Conservation (phyloP, 2,113 vertebrate genomes). For the Tragelaphus buxtoni region DNA sequence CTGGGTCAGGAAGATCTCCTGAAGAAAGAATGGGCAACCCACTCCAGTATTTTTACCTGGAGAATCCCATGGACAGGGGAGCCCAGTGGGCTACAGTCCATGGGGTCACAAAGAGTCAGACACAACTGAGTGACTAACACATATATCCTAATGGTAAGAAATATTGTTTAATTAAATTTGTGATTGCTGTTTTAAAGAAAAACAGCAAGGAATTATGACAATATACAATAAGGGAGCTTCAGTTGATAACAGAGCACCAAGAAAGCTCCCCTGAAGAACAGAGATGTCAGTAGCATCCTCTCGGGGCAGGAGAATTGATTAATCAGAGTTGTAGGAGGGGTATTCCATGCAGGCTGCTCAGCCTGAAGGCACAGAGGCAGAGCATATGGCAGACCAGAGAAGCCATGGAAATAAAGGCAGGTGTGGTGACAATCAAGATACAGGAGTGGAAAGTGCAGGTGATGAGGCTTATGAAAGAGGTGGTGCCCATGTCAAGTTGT, state of each 20-base stretch:
- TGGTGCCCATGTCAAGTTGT: rapidly evolving
- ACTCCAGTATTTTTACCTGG: neutral
- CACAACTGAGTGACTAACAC: neutral
- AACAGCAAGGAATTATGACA: neutral
- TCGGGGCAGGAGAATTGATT: neutral
- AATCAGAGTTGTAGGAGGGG: neutral
- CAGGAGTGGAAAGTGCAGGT: rapidly evolving
- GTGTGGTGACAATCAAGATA: neutral
- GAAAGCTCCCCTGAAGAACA: neutral
- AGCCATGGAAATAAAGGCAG: neutral
- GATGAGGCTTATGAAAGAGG: neutral
- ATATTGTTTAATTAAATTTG: neutral
- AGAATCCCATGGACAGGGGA: neutral
- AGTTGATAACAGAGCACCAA: neutral
- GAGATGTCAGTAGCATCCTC: neutral
- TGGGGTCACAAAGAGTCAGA: neutral
- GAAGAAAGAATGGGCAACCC: neutral
- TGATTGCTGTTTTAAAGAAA: neutral
- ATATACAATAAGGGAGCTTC: neutral
- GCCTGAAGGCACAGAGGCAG: neutral
- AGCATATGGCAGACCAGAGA: rapidly evolving
- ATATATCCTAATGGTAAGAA: neutral
- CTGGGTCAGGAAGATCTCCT: neutral
- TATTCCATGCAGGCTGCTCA: neutral
- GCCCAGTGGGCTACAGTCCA: neutral